Base-by-base conservation (phyloP, 2,888 invertebrate species). In the Hololepta plana region DNA sequence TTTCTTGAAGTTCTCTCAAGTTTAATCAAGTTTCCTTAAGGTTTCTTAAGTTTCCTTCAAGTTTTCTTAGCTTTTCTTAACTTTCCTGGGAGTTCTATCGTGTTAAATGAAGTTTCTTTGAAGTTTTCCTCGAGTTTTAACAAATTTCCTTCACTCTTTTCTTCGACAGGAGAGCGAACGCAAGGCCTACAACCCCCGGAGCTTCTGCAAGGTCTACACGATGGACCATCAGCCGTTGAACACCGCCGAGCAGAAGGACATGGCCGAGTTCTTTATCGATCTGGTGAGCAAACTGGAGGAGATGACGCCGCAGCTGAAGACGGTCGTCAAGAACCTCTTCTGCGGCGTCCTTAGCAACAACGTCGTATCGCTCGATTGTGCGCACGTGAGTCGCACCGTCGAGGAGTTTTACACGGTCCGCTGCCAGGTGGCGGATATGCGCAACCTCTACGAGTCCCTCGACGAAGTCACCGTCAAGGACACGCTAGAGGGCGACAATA, bases 391-490 rank as follows among this genome's bases (percentile, higher is more conserved):
- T 32, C 68, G 90, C 15, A 93, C 88, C 0, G 62, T 88, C 15
- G 93, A 93, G 53, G 91, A 93, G 57, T 93, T 93, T 59, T 93
- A 93, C 57, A 91, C 91, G 3, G 87, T 93, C 8, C 68, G 93
- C 4, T 93, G 91, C 51, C 91, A 93, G 52, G 93, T 93, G 24
- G 87, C 91, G 1, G 91, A 93, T 50, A 91, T 93, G 91, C 67
- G 90, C 24, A 90, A 90, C 56, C 60, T 93, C 16, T 87, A 90
- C 45, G 91, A 93, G 55, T 88, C 88, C 14, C 60, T 93, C 14
- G 88, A 91, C 55, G 91, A 93, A 54, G 87, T 93, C n/a, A 91
- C 91, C 0, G 90, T 91, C 5, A 93, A 93, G 50, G 93, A 93
- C 51, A 91, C 90, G 13, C 57, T 93, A 1, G 93, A 93, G 53